These are phyloP conservation scores for Periophthalmus modestus DNA, from an alignment of 2,113 vertebrate species.

Conservation along the genomic window DNA sequence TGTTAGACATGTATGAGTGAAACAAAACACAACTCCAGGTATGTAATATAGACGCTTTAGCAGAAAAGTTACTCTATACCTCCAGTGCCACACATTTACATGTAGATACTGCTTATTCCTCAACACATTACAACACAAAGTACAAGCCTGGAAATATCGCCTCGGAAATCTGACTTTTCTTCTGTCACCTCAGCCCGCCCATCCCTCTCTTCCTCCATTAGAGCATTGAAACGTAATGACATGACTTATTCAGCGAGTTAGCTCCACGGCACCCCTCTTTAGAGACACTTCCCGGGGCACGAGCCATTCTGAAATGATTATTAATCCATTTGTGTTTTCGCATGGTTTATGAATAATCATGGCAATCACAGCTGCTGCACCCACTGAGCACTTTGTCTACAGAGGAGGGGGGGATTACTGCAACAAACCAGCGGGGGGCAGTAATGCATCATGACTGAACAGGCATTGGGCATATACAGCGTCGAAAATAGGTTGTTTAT, in stretches of 20 bases:
- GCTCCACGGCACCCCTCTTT: constrained; percentile 30
- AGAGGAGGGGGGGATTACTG: constrained; percentile 36
- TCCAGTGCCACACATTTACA: not conserved
- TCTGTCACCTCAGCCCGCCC: constrained; percentile 14
- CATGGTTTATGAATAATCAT: constrained; percentile 50
- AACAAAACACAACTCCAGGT: too few relatives aligned
- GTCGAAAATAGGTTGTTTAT: constrained; percentile 16
- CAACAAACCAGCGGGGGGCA: constrained; percentile 65
- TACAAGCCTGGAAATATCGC: constrained; percentile 10
- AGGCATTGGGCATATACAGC: constrained; percentile 9
- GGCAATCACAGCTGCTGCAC: constrained; percentile 50
- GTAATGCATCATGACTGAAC: constrained; percentile 54
- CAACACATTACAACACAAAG: not conserved
- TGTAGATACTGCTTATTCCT: not conserved
- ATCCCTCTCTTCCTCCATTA: not conserved
- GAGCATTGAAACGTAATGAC: constrained; percentile 35
- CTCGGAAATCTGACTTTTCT: constrained; percentile 13
- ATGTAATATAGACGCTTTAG: too few relatives aligned
- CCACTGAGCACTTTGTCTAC: constrained; percentile 35
- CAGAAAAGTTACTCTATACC: not conserved
- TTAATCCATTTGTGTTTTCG: constrained; percentile 55
- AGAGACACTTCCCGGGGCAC: constrained; percentile 45
- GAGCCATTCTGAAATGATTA: constrained; percentile 61
- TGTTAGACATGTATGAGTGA: too few relatives aligned
- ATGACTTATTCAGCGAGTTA: constrained; percentile 43